Conservation (phyloP, 2,888 invertebrate genomes). For the Coenonympha glycerion region DNA sequence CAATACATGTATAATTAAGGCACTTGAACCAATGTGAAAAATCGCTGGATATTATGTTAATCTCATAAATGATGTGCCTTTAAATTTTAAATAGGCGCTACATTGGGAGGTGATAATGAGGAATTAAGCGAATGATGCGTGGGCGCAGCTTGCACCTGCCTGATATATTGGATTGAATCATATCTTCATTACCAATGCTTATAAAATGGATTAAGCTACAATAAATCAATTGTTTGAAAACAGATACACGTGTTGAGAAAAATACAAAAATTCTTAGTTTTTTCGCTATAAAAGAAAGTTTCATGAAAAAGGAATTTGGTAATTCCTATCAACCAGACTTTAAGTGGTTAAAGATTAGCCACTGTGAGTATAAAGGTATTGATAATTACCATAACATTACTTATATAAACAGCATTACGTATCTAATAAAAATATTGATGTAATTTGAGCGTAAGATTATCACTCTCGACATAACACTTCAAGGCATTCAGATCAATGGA, state of each 20-base stretch:
- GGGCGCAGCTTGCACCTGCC: constrained; percentile 22
- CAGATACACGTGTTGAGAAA: no score
- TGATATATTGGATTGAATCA: constrained; percentile 16
- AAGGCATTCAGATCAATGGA: constrained; percentile 57
- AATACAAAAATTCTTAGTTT: no score
- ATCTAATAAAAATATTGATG: constrained; percentile 40
- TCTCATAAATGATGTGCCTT: constrained; percentile 1
- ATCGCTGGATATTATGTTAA: constrained; percentile 1
- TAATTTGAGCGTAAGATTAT: constrained; percentile 42
- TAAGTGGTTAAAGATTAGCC: no score
- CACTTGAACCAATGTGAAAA: neutral
- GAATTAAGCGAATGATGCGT: constrained; percentile 16
- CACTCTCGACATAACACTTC: constrained; percentile 49
- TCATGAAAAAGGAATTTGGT: no score
- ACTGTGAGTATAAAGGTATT: no score
- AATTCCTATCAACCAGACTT: no score
- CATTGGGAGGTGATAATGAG: constrained; percentile 13
- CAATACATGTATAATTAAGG: neutral
- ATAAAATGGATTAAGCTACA: neutral
- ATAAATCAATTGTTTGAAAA: neutral
- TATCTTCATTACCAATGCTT: neutral
- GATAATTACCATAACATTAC: neutral
- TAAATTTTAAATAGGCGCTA: neutral
- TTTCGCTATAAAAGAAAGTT: no score
- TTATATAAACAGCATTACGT: constrained; percentile 17